phyloP scores from a whole-genome alignment of 2,888 invertebrate species.

The Tipula lateralis region DNA sequence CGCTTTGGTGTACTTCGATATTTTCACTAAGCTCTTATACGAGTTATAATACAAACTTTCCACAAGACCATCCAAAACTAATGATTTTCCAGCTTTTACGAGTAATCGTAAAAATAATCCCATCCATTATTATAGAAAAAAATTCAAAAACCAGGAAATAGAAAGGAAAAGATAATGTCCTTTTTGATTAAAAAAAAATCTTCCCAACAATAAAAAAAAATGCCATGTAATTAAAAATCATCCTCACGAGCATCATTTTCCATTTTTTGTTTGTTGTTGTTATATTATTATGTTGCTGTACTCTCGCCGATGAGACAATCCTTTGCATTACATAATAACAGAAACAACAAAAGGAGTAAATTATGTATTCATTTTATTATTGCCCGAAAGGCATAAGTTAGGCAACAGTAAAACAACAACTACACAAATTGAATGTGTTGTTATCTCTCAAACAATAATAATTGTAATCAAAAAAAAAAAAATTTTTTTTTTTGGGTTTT shows the following conservation, averaged over 20 bases:
- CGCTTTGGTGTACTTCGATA: too few species aligned
- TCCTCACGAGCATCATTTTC: background rate
- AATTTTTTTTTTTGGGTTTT: background rate
- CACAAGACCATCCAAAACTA: too few species aligned
- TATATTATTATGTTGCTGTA: background rate
- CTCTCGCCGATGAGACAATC: background rate
- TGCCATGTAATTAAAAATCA: background rate
- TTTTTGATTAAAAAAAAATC: background rate
- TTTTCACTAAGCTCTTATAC: too few species aligned
- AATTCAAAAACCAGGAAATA: background rate
- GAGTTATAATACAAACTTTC: too few species aligned
- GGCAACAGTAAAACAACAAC: background rate
- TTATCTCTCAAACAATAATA: background rate
- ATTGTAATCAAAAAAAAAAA: background rate
- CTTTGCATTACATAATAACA: background rate
- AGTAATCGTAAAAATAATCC: too few species aligned
- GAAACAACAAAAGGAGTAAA: background rate
- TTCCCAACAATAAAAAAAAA: background rate
- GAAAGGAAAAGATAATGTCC: slow-evolving; percentile 11
- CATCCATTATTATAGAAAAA: too few species aligned
- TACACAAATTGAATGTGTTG: background rate
- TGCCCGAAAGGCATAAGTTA: background rate
- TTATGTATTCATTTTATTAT: background rate
- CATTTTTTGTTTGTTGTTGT: background rate
- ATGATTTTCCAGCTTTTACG: too few species aligned